phyloP scores from a whole-genome alignment of 2,888 invertebrate genomes.

The Rhagophthalmus giganteus region DNA sequence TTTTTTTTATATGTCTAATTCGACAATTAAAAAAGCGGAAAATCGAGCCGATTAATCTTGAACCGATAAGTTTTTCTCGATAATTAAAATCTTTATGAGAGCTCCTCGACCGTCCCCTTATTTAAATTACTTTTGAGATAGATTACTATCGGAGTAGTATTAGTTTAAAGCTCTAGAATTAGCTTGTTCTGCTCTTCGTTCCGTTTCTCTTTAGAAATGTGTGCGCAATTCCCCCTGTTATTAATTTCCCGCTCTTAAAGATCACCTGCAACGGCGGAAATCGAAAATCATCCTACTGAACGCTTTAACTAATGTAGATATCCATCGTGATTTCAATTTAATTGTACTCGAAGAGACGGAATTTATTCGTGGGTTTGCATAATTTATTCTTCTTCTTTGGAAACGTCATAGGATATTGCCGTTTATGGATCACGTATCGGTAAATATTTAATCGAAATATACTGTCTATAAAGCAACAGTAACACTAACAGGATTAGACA shows the following conservation, averaged over 20 bases:
- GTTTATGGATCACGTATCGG: no score
- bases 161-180: slow-evolving; percentile 34
- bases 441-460: no score
- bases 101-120: slow-evolving; percentile 13
- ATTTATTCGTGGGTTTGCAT: slow-evolving; percentile 15
- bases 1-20: no score
- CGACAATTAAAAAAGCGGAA: no score
- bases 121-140: slow-evolving; percentile 28
- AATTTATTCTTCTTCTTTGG: no score
- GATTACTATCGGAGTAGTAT: slow-evolving; percentile 35
- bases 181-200: slow-evolving; percentile 33
- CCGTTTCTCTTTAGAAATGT: slow-evolving; percentile 23
- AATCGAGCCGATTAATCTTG: no score
- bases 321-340: slow-evolving; percentile 17
- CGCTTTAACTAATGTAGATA: slow-evolving; percentile 26
- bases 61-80: no score
- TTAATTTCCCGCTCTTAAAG: slow-evolving; percentile 32
- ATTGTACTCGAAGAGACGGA: slow-evolving; percentile 14
- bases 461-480: no score
- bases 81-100: not conserved
- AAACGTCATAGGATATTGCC: no score
- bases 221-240: slow-evolving; percentile 25
- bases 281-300: slow-evolving; percentile 27
- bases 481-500: no score
- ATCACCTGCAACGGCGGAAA: slow-evolving; percentile 30